phyloP scores from a whole-genome alignment of 2,888 invertebrate species.

The Luperina testacea region DNA sequence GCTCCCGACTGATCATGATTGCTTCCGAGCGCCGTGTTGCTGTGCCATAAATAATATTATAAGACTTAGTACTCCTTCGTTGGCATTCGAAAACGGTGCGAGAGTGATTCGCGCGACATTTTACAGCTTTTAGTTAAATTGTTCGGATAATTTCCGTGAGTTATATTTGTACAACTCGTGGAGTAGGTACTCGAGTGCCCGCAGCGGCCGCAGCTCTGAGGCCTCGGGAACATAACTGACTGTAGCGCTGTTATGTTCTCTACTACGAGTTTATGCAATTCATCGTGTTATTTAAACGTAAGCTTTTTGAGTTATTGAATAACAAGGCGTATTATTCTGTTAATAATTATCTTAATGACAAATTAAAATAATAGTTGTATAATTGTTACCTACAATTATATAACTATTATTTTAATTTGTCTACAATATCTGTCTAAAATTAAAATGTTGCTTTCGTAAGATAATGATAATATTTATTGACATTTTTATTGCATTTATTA shows the following conservation, averaged over 20 bases:
- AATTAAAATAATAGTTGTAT: too few species aligned
- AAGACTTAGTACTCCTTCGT: slow-evolving; percentile 2
- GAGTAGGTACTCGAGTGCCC: not conserved
- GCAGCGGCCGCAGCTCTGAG: not conserved
- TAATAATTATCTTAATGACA: too few species aligned
- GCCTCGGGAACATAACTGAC: not conserved
- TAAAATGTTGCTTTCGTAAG: too few species aligned
- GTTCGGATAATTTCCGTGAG: slow-evolving; percentile 21
- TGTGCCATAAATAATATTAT: slow-evolving; percentile 7
- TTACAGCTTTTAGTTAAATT: slow-evolving; percentile 41
- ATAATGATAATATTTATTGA: too few species aligned
- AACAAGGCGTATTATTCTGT: too few species aligned
- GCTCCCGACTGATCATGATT: not conserved
- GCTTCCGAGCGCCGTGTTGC: not conserved
- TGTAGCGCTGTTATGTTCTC: not conserved
- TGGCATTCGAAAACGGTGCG: slow-evolving; percentile 9
- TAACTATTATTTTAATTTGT: too few species aligned
- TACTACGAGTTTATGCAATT: too few species aligned
- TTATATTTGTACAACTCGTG: not conserved
- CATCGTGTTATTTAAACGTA: too few species aligned
- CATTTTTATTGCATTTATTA: too few species aligned
- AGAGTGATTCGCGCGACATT: slow-evolving; percentile 23
- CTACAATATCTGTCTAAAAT: too few species aligned
- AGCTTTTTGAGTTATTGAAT: too few species aligned
- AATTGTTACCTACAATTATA: too few species aligned